Conservation (phyloP, 2,797 vertebrate species). For the Poeciliopsis infans region DNA sequence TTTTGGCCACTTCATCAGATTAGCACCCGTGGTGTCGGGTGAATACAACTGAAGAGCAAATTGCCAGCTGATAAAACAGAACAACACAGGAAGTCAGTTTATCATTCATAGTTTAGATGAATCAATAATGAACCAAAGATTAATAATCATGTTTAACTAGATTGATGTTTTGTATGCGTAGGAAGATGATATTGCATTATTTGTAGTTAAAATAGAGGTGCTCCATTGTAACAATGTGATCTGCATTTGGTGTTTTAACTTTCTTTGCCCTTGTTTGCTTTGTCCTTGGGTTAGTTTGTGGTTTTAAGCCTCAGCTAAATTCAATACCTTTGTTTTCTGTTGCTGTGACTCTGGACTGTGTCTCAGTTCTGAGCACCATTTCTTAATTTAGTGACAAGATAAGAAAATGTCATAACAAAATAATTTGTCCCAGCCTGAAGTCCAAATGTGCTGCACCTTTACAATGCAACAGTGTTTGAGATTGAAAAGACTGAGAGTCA, state of each 20-base stretch:
- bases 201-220: not conserved
- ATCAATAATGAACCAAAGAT: not conserved
- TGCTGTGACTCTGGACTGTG: not conserved
- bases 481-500: not conserved
- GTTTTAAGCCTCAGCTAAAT: not conserved
- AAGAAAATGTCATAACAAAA: not conserved
- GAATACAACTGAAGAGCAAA: conserved; percentile 39
- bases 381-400: not conserved
- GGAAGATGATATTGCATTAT: not conserved
- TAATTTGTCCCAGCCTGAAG: not conserved
- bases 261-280: not conserved
- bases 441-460: not conserved
- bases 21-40: conserved; percentile 41
- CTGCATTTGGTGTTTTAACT: not conserved
- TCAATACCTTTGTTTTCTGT: not conserved
- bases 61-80: conserved; percentile 24
- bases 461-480: not conserved
- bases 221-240: not conserved
- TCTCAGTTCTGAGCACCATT: not conserved
- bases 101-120: not conserved
- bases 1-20: conserved; percentile 53
- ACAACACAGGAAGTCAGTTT: conserved; percentile 8
- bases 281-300: not conserved
- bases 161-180: not conserved
- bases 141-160: not conserved